phyloP scores from a whole-genome alignment of 2,113 vertebrate species.

The Syrmaticus mikado region DNA sequence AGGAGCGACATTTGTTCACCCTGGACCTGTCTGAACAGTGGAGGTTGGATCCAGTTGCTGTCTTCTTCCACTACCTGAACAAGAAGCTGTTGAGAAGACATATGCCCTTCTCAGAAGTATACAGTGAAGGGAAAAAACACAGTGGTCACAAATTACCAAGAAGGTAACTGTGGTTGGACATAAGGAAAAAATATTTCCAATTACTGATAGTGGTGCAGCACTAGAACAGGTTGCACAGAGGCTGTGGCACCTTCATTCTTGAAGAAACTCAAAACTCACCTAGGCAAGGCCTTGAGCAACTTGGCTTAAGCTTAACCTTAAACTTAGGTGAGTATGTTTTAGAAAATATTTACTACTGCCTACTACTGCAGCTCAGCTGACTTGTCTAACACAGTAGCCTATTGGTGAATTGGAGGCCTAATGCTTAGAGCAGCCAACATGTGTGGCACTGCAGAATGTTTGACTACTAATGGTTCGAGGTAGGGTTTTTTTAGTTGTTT shows the following conservation, averaged over 20 bases:
- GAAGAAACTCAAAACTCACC: neutral
- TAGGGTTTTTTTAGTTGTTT: too few species aligned
- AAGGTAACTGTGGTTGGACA: neutral
- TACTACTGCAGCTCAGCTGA: neutral
- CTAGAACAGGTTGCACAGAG: neutral
- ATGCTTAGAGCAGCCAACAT: neutral
- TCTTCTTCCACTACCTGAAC: neutral
- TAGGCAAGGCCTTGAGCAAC: neutral
- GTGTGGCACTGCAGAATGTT: neutral
- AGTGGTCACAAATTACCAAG: neutral
- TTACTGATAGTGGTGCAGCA: neutral
- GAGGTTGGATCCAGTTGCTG: neutral
- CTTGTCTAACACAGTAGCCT: neutral
- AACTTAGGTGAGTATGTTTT: neutral
- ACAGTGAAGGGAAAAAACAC: neutral
- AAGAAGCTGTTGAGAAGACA: neutral
- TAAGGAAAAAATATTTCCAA: neutral
- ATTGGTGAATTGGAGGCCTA: accelerated
- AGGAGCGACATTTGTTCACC: neutral
- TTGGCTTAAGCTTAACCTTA: neutral
- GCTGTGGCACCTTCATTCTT: neutral
- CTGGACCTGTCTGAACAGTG: neutral
- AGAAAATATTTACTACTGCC: neutral
- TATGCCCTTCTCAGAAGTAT: neutral
- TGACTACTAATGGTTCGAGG: neutral